Conservation (phyloP, 2,888 invertebrate genomes). For the Hirtodrosophila alboralis region DNA sequence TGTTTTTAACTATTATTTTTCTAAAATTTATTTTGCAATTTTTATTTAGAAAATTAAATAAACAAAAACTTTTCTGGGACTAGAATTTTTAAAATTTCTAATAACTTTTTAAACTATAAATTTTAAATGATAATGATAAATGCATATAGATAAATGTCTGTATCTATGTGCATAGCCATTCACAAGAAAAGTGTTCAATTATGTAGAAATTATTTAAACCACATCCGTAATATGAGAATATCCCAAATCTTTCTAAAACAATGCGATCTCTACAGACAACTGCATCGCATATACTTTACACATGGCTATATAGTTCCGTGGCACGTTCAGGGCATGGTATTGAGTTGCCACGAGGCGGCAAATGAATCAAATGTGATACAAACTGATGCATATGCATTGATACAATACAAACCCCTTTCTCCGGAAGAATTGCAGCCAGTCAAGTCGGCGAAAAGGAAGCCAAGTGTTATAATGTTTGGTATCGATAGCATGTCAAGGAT, state of each 20-base stretch:
- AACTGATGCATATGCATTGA: constrained; percentile 46
- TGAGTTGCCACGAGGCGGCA: constrained; percentile 45
- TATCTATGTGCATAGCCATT: no score
- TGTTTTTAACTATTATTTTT: no score
- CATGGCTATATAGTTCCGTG: constrained; percentile 53
- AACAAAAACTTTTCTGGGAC: no score
- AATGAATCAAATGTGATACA: constrained; percentile 57
- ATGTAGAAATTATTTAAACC: neutral
- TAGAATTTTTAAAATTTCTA: no score
- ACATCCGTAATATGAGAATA: neutral
- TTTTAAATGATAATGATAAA: no score
- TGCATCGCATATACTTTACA: constrained; percentile 50
- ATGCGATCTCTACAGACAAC: constrained; percentile 18
- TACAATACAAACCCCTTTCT: constrained; percentile 34
- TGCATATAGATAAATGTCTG: no score
- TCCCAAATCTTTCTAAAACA: neutral
- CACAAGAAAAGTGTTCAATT: no score
- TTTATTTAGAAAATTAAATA: no score
- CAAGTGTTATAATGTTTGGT: constrained; percentile 87
- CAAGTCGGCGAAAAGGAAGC: constrained; percentile 51
- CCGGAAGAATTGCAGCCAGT: neutral
- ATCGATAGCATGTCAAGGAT: constrained; percentile 93
- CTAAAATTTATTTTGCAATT: no score
- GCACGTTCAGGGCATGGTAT: constrained; percentile 59
- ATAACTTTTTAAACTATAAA: no score